Evolutionary conservation across 2,888 invertebrate species (phyloP).

Genomic region (Calliphora vomitoria): DNA sequence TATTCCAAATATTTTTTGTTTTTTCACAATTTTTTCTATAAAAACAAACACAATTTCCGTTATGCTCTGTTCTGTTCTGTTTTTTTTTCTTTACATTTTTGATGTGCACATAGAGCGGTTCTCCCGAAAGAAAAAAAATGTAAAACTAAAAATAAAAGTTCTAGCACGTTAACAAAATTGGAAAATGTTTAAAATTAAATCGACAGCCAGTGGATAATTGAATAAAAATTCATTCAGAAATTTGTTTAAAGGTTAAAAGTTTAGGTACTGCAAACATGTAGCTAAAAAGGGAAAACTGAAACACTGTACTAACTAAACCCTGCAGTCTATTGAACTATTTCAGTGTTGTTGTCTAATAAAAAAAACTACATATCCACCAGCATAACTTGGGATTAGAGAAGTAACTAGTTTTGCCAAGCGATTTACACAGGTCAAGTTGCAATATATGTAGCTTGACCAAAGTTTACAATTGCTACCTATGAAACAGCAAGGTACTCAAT

Average conservation of each 20-base stretch:
- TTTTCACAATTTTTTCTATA: background rate
- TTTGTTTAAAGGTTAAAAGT: slow-evolving; percentile 9
- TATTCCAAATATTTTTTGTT: background rate
- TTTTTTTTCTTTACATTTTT: background rate
- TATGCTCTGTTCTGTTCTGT: too few relatives aligned
- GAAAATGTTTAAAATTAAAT: slow-evolving; percentile 34
- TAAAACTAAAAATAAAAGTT: background rate
- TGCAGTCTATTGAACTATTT: too few relatives aligned
- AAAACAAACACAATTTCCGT: slow-evolving; percentile 15
- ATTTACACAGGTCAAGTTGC: too few relatives aligned
- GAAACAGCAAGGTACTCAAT: background rate
- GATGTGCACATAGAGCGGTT: background rate
- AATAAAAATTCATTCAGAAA: slow-evolving; percentile 23
- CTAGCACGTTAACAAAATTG: slow-evolving; percentile 7
- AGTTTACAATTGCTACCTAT: too few relatives aligned
- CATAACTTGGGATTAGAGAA: too few relatives aligned
- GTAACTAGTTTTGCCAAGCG: too few relatives aligned
- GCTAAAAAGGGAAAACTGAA: background rate
- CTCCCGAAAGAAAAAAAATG: background rate
- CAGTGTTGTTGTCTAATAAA: too few relatives aligned
- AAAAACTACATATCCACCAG: too few relatives aligned
- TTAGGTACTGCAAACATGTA: background rate
- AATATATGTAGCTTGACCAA: too few relatives aligned
- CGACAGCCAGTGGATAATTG: slow-evolving; percentile 32
- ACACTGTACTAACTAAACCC: background rate